Evolutionary conservation across 1,140 invertebrate species (phyloP), one percentile per base, ranked within the genome.

Genomic region (Halictus rubicundus): DNA sequence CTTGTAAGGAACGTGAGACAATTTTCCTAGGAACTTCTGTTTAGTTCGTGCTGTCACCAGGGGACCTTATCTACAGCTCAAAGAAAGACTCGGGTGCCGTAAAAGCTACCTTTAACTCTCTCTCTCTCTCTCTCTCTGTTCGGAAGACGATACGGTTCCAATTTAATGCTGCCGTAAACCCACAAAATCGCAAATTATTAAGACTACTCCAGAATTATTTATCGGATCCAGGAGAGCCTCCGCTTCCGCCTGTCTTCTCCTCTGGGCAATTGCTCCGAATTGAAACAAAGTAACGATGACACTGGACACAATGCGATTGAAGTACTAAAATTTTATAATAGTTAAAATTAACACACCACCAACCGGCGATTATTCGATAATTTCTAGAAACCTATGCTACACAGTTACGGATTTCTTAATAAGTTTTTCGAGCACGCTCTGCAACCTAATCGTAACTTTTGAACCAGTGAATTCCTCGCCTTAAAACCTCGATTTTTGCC

Each of bases 91-190:
- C 23, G 39, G 64, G 25, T 19, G 65, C 57, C 65, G n/a, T 84
- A 84, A 84, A 84, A 37, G 68, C 39, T 42, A 42, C 54, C 46
- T 42, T 75, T 83, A 83, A 84, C 57, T 46, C 19, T 79, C 32
- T 54, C 61, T 14, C 16, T 5, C 39, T 8, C 39, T 8, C 39
- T 42, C 39, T 42, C 42, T 46, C 39, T 42, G 39, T 37, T 42
- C 46, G 64, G 54, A n/a, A 61, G 52, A 27, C 66, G 65, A 71
- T 54, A 7, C 60, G 32, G 39, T 49, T 46, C 21, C 59, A 71
- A 21, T 71, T 80, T 84, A 84, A 84, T 23, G 54, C 46, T 19
- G 23, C 42, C 52, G n/a, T 80, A 75, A 84, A 80, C 21, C 59
- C 12, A 23, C 69, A 42, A 54, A 9, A 14, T 60, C 21, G 32